Evolutionary conservation across 2,113 vertebrate species (phyloP).

Genomic region (Talpa occidentalis): DNA sequence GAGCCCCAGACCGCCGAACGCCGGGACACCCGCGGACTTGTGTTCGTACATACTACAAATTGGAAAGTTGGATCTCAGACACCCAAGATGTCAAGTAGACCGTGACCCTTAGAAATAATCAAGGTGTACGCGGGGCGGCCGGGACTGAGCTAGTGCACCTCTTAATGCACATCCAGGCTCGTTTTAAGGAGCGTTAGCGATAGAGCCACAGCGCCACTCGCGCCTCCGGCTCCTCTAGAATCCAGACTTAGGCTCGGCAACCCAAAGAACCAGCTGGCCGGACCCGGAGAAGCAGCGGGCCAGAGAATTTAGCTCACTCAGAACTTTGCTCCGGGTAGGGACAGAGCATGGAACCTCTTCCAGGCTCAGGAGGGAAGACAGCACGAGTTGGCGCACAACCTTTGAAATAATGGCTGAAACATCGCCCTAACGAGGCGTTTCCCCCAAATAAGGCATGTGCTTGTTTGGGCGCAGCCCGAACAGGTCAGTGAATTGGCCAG

Average conservation of each 20-base stretch:
- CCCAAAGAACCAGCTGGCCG: not conserved
- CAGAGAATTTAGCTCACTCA: not conserved
- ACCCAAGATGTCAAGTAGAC: not conserved
- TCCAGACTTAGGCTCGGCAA: fast-evolving
- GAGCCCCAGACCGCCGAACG: not conserved
- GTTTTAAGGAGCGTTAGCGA: not conserved
- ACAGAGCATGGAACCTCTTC: not conserved
- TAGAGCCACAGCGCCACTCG: fast-evolving
- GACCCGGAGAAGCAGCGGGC: not conserved
- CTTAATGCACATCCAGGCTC: not conserved
- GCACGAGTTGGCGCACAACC: fast-evolving
- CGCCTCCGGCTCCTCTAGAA: not conserved
- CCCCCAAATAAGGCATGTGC: not conserved
- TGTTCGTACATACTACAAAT: not conserved
- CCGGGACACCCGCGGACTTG: not conserved
- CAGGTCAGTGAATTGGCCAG: fast-evolving
- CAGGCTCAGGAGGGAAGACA: fast-evolving
- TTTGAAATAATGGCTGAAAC: not conserved
- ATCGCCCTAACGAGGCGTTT: not conserved
- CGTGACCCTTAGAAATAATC: not conserved
- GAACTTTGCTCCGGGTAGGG: not conserved
- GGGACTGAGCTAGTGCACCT: not conserved
- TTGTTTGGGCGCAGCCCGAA: not conserved
- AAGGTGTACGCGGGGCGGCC: too few relatives aligned
- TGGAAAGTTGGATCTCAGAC: not conserved